A percentile compares a stretch with the other conserved stretches of the same genome.
These are phyloP conservation scores for Microdon myrmicae DNA, from an alignment of 2,888 invertebrate species.

Conservation along the genomic window DNA sequence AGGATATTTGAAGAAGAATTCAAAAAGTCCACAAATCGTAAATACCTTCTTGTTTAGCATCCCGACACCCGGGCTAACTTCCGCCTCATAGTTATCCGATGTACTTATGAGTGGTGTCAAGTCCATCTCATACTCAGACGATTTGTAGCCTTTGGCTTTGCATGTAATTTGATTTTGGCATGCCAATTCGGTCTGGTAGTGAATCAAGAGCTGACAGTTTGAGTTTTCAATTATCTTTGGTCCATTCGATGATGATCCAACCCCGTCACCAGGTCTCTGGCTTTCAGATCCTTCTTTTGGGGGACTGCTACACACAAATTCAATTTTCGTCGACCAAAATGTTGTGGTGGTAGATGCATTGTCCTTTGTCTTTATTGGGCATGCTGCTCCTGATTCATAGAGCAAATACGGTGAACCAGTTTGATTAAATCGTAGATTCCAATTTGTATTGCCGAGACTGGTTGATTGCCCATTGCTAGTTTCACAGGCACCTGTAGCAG, in stretches of 20 bases:
- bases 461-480: conserved; percentile 57
- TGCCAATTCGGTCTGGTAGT: conserved; percentile 64
- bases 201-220: conserved; percentile 65
- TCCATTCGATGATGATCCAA: conserved; percentile 40
- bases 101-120: conserved; percentile 65
- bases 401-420: conserved; percentile 64
- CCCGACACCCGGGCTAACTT: conserved; percentile 58
- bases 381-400: conserved; percentile 62
- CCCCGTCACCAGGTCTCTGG: conserved; percentile 29
- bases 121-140: conserved; percentile 58
- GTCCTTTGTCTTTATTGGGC: conserved; percentile 45
- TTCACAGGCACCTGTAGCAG: conserved; percentile 62
- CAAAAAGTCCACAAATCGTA: conserved; percentile 5
- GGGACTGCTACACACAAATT: conserved; percentile 65
- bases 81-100: conserved; percentile 64
- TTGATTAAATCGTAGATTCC: conserved; percentile 63
- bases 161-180: conserved; percentile 64
- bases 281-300: conserved; percentile 20
- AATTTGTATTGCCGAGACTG: conserved; percentile 61
- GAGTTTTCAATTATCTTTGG: conserved; percentile 66
- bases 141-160: conserved; percentile 58
- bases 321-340: conserved; percentile 66
- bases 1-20: conserved; percentile 13
- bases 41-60: conserved; percentile 21
- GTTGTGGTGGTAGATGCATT: conserved; percentile 44